Base-by-base conservation (phyloP, 2,113 vertebrate genomes). In the Phylloscopus whistleri region DNA sequence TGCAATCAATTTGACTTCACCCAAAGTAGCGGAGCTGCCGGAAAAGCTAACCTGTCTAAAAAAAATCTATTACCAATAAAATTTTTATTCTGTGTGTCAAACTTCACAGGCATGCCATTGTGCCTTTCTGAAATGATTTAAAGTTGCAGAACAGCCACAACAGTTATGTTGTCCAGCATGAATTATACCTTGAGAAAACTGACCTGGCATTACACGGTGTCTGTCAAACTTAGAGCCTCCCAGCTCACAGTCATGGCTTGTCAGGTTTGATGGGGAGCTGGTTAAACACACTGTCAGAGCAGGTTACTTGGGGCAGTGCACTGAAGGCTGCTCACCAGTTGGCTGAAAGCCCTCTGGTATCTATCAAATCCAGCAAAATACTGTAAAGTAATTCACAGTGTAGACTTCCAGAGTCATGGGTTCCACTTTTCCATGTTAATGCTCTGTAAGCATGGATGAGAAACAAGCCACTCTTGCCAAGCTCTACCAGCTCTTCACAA, bases 101-200 rank as follows among this genome's bases (percentile, higher is more conserved):
- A 55, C 13, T 55, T 85, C 62, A 85, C 39, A 87, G 84, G 21
- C 3, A 0, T 52, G 48, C 20, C 88, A 9, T 39, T 41, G 19
- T 63, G 64, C 53, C 46, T 93, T 91, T 74, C n/a, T 82, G 66
- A 88, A 89, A 90, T 46, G 37, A 91, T 62, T 77, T 92, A 44
- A 94, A 96, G 62, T n/a, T 95, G 90, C 90, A 64, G 78, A 87
- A 22, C 30, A 83, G 51, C 56, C 3, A 0, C 70, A 89, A 62
- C 17, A 21, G 41, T 89, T 63, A 53, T 19, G 43, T 46, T 94
- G 72, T 64, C 69, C 62, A 55, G 56, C 28, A 66, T 96, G 87
- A 95, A 96, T 96, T 93, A 91, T 73, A 89, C 77, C 90, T 86
- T 8, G 7, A 58, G 73, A 90, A 90, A 92, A 72, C 3, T 90